phyloP scores from a whole-genome alignment of 1,140 invertebrate species.

The Homarus americanus region DNA sequence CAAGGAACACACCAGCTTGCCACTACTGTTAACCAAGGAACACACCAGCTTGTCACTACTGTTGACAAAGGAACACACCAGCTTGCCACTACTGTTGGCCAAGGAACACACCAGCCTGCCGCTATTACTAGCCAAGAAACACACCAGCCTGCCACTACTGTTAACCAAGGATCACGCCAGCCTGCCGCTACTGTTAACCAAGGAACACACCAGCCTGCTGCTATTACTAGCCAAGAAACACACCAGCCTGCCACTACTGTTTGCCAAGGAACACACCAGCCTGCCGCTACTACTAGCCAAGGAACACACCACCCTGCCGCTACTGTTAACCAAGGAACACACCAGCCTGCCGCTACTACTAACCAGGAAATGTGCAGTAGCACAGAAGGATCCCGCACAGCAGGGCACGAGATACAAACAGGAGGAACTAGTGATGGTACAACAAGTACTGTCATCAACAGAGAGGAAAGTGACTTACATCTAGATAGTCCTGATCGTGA shows the following conservation, averaged over 20 bases:
- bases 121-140: neutral
- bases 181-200: neutral
- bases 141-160: neutral
- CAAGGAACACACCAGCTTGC: neutral
- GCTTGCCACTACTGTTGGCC: neutral
- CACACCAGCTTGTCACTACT: neutral
- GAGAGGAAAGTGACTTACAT: neutral
- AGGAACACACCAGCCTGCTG: no score
- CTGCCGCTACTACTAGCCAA: neutral
- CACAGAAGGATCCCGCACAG: neutral
- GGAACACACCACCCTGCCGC: neutral
- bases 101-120: neutral
- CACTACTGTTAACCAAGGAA: neutral
- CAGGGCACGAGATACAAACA: neutral
- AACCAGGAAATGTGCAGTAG: neutral
- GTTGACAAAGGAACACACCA: no score
- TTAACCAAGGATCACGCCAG: no score
- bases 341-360: neutral
- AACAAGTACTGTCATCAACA: neutral
- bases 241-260: neutral
- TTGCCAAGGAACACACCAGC: neutral
- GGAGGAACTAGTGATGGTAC: neutral
- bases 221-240: neutral
- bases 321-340: neutral
- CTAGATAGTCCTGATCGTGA: no score